Conservation (phyloP, 2,113 vertebrate genomes). For the Pantherophis guttatus region DNA sequence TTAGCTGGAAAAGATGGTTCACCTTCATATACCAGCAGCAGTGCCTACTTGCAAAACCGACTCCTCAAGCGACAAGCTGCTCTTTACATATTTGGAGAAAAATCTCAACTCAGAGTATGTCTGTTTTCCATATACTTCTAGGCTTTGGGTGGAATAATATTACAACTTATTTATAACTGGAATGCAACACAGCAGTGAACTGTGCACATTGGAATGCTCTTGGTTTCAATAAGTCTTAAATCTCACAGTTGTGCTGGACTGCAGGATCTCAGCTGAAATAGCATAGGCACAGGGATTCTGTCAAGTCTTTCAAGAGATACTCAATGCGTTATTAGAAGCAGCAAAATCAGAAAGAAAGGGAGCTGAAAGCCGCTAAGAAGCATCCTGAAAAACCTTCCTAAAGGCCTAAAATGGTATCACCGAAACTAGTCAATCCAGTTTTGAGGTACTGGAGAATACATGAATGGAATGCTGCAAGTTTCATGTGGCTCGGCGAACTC, state of each 20-base stretch:
- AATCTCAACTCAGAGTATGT: slow-evolving; percentile 91
- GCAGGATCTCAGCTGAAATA: background rate
- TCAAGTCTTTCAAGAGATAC: background rate
- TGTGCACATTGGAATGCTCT: background rate
- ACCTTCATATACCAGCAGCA: slow-evolving; percentile 77
- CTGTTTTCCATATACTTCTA: slow-evolving; percentile 6
- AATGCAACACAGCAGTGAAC: background rate
- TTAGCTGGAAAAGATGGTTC: slow-evolving; percentile 85
- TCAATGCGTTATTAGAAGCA: background rate
- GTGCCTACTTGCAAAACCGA: slow-evolving; percentile 83
- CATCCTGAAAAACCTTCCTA: background rate
- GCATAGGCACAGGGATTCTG: background rate
- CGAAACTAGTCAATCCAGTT: background rate
- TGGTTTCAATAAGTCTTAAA: background rate
- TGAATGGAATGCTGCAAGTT: background rate
- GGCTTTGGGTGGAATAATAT: slow-evolving; percentile 14
- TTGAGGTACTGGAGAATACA: background rate
- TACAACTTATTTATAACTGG: background rate
- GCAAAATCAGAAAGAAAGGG: background rate
- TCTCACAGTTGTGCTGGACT: background rate
- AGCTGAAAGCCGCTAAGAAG: background rate
- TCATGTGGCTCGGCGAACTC: background rate
- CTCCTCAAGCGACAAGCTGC: slow-evolving; percentile 91
- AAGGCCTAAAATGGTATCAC: background rate
- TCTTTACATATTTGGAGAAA: slow-evolving; percentile 95